Conservation (phyloP, 2,797 vertebrate genomes). For the Trachops cirrhosus region DNA sequence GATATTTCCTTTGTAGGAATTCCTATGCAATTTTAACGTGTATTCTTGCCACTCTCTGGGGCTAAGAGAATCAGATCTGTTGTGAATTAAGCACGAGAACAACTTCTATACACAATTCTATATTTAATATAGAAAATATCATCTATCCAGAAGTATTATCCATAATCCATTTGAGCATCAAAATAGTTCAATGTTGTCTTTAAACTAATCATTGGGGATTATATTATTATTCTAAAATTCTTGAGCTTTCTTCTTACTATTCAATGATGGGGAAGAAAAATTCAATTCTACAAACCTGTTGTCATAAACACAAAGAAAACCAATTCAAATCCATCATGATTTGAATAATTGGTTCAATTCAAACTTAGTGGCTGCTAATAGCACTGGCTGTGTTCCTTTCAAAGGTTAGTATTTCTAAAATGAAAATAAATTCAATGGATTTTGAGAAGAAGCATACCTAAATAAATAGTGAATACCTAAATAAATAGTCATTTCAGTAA, state of each 20-base stretch:
- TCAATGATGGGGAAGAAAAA: slow-evolving; percentile 33
- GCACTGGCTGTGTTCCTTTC: slow-evolving; percentile 15
- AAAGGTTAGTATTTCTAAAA: slow-evolving; percentile 48
- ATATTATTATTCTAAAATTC: not conserved
- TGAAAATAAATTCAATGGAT: slow-evolving; percentile 30
- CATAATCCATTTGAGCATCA: not conserved
- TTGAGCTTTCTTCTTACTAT: not conserved
- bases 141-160: not conserved
- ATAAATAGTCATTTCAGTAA: slow-evolving; percentile 34
- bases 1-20: not conserved
- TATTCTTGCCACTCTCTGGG: not conserved
- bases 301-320: slow-evolving; percentile 44
- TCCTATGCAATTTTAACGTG: not conserved
- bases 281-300: slow-evolving; percentile 20
- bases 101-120: not conserved
- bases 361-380: slow-evolving; percentile 28
- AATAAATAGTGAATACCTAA: not conserved
- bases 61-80: not conserved
- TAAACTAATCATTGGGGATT: slow-evolving; percentile 13
- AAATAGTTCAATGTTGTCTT: not conserved
- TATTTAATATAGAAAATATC: slow-evolving; percentile 25
- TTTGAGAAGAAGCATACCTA: not conserved
- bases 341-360: slow-evolving; percentile 57
- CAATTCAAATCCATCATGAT: slow-evolving; percentile 46
- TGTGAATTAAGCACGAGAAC: not conserved